These are phyloP conservation scores for Cydia amplana DNA, from an alignment of 1,140 invertebrate genomes.

Conservation along the genomic window DNA sequence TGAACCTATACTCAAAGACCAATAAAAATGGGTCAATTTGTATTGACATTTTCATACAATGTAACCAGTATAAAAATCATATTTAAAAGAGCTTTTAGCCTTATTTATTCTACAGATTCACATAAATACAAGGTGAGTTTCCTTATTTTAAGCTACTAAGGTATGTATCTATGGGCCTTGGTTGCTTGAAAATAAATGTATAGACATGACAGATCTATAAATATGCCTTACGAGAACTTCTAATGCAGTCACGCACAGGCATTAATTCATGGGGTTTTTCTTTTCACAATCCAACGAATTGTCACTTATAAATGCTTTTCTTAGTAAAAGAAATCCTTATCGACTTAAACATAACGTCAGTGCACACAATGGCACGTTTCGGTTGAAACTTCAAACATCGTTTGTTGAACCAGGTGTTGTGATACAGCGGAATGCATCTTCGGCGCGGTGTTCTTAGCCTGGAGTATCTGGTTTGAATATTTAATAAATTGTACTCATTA, in stretches of 20 bases:
- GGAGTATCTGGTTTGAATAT: neutral
- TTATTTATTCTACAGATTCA: too few relatives aligned
- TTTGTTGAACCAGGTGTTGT: slow-evolving; percentile 31
- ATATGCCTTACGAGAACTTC: slow-evolving; percentile 11
- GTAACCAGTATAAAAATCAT: too few relatives aligned
- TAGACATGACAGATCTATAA: neutral
- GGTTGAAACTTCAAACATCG: slow-evolving; percentile 26
- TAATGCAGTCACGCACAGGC: slow-evolving; percentile 10
- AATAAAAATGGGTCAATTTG: too few relatives aligned
- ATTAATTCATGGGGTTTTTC: neutral
- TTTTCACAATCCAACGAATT: neutral
- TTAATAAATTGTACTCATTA: neutral
- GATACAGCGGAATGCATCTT: slow-evolving; percentile 24
- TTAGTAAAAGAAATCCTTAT: slow-evolving; percentile 14
- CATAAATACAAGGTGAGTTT: too few relatives aligned
- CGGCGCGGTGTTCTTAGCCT: neutral
- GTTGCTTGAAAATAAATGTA: too few relatives aligned
- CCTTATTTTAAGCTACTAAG: too few relatives aligned
- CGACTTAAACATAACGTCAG: slow-evolving; percentile 13
- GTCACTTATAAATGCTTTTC: neutral
- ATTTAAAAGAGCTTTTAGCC: too few relatives aligned
- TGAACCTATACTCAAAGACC: too few relatives aligned
- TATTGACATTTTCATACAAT: too few relatives aligned
- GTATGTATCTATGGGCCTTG: too few relatives aligned
- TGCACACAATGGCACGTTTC: slow-evolving; percentile 16